Base-by-base conservation (phyloP, 2,797 vertebrate genomes). In the Euthynnus affinis region DNA sequence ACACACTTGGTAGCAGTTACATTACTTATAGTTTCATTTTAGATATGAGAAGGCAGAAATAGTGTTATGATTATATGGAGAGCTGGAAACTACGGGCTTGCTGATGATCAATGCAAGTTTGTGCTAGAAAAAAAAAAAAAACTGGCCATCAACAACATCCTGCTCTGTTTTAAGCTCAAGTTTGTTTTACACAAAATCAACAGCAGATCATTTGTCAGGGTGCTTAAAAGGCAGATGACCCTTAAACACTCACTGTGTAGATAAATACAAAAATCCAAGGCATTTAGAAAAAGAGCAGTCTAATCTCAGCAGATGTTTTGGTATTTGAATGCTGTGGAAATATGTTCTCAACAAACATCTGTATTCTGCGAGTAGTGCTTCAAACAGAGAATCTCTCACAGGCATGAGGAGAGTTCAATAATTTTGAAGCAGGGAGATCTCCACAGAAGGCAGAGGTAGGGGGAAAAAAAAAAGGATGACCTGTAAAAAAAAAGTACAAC, bases 401-500 rank as follows among this genome's bases (percentile, higher is more conserved):
- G 71, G 83, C 57, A 6, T 64, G 46, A 81, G 67, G 58, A 44
- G 61, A 22, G 73, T 59, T 84, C 71, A 82, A 74, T 82, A 27
- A 72, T 72, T 76, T 56, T 64, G 3, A 66, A 76, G 68, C 53
- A 9, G 27, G 62, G 34, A 76, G 67, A 80, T 64, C 52, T 81
- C 82, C 74, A 74, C 65, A 56, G 52, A 34, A 42, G 52, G 60
- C 10, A 29, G 25, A 6, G 17, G 17, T 46, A 13, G 52, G 17
- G 29, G 49, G 9, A 49, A 71, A 40, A 57, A 51, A 12, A 29
- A 49, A 14, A 51, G 40, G 3, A 49, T 44, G 67, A 82, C 80
- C 70, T 67, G 74, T 44, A 58, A 68, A 78, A 58, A 68, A 78
- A 72, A 58, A 65, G 76, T 57, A 48, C 77, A 80, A 76, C 76